Conservation (phyloP, 2,888 invertebrate species). For the Xestia ashworthii region DNA sequence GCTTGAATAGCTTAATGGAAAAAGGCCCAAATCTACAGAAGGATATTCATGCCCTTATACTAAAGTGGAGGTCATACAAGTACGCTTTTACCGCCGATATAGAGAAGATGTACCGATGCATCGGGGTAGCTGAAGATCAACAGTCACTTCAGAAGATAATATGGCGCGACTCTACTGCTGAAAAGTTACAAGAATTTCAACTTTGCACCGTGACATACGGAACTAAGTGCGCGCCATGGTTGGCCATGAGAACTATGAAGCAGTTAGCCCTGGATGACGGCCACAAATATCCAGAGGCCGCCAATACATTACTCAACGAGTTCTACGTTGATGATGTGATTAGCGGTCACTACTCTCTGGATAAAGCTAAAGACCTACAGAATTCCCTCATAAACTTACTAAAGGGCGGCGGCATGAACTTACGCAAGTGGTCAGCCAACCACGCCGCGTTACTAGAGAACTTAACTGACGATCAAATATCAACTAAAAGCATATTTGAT, state of each 20-base stretch:
- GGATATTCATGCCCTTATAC: constrained; percentile 22
- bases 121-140: constrained; percentile 5
- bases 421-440: background rate
- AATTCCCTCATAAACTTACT: background rate
- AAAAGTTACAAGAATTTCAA: background rate
- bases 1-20: constrained; percentile 19
- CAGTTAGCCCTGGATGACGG: background rate
- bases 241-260: background rate
- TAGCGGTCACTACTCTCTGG: constrained; percentile 1
- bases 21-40: constrained; percentile 15
- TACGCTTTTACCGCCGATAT: constrained; percentile 24
- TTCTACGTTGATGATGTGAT: background rate
- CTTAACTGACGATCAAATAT: background rate
- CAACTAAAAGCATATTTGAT: background rate
- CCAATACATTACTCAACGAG: background rate
- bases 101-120: constrained; percentile 28
- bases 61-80: constrained; percentile 30
- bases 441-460: background rate
- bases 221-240: background rate
- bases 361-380: background rate
- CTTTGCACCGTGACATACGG: background rate
- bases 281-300: background rate
- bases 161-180: constrained; percentile 14
- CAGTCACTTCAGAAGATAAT: constrained; percentile 14
- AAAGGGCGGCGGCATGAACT: background rate